phyloP scores from a whole-genome alignment of 1,140 invertebrate genomes.

The Psix sp. region DNA sequence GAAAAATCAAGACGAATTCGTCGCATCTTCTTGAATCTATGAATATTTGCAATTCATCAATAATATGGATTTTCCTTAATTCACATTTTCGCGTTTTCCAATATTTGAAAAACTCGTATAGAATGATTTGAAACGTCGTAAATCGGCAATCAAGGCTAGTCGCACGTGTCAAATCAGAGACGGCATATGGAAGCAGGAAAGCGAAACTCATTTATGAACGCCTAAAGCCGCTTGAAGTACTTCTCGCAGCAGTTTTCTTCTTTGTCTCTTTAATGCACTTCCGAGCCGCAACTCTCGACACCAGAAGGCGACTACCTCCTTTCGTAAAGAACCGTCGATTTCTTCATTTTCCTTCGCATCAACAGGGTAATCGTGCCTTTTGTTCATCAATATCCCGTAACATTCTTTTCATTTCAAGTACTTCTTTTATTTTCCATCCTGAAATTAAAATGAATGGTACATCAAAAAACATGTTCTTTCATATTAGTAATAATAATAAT shows the following conservation, averaged over 20 bases:
- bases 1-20: too few relatives aligned
- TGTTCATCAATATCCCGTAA: slow-evolving; percentile 40
- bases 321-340: slow-evolving; percentile 14
- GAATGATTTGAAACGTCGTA: slow-evolving; percentile 3
- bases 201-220: slow-evolving; percentile 35
- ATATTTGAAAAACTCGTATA: too few relatives aligned
- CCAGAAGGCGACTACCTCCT: slow-evolving; percentile 12
- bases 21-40: too few relatives aligned
- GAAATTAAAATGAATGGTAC: too few relatives aligned
- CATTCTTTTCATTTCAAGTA: too few relatives aligned
- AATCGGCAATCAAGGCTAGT: slow-evolving; percentile 2
- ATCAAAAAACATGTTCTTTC: too few relatives aligned
- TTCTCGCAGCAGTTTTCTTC: slow-evolving; percentile 38
- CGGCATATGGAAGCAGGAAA: slow-evolving; percentile 8
- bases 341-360: slow-evolving; percentile 11
- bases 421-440: too few relatives aligned
- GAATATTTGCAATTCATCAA: too few relatives aligned
- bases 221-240: slow-evolving; percentile 37
- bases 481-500: too few relatives aligned
- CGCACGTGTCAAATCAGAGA: slow-evolving; percentile 31
- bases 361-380: slow-evolving; percentile 59
- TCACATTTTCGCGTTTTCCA: too few relatives aligned
- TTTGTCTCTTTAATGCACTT: slow-evolving; percentile 33
- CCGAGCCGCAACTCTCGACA: slow-evolving; percentile 27
- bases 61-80: too few relatives aligned